Conservation (phyloP, 2,113 vertebrate species). For the Poeciliopsis occidentalis region DNA sequence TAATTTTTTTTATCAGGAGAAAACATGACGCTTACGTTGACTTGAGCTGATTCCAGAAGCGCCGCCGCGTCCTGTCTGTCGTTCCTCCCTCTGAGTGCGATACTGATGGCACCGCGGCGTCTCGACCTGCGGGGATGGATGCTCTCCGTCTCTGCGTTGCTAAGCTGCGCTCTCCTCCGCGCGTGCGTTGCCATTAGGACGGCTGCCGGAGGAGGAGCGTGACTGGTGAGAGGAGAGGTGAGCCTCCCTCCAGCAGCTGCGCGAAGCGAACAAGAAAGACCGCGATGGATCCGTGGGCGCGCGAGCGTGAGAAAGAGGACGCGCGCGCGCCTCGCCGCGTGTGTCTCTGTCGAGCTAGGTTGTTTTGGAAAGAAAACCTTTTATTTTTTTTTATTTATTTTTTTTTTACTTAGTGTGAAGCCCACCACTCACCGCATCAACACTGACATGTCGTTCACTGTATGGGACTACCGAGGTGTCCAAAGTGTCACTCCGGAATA, state of each 20-base stretch:
- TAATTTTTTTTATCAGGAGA: no score
- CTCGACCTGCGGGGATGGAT: conserved; percentile 44
- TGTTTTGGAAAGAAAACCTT: no score
- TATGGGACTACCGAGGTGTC: no score
- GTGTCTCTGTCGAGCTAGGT: no score
- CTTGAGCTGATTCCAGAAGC: conserved; percentile 4
- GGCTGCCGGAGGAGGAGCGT: conserved; percentile 55
- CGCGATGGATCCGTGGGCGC: conserved; percentile 18
- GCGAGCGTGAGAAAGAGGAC: background rate
- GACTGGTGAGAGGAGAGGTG: conserved; percentile 33
- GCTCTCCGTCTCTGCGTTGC: conserved; percentile 66
- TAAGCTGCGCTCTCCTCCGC: conserved; percentile 73
- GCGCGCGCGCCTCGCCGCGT: background rate
- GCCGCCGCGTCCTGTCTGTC: conserved; percentile 21
- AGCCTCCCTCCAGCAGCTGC: conserved; percentile 24
- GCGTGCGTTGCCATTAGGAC: conserved; percentile 79
- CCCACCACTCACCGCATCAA: no score
- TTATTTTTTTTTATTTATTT: no score
- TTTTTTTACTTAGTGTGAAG: no score
- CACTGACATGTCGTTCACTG: no score
- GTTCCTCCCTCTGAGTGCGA: conserved; percentile 13
- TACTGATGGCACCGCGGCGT: conserved; percentile 44
- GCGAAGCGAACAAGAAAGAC: conserved; percentile 36
- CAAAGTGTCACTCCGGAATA: no score
- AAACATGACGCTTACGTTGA: conserved; percentile 3